Evolutionary conservation across 2,888 invertebrate genomes (phyloP).

Genomic region (Pachymerium ferrugineum): DNA sequence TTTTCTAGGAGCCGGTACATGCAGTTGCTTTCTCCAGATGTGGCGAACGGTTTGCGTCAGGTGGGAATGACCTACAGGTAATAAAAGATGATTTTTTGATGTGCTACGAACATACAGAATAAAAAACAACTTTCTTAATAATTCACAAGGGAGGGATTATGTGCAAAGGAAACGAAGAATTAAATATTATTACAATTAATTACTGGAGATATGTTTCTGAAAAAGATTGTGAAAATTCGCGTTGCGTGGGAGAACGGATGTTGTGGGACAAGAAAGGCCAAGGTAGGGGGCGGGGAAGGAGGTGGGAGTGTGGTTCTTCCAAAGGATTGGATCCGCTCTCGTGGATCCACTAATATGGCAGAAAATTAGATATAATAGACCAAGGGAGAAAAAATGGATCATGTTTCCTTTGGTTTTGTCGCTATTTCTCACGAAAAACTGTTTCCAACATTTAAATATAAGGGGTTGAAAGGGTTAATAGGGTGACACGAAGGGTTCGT

Average conservation of each 20-base stretch:
- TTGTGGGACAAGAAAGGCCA: too few relatives aligned
- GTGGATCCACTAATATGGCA: background rate
- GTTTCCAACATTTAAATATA: background rate
- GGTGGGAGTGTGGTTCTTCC: background rate
- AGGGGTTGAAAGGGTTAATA: too few relatives aligned
- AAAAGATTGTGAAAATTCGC: background rate
- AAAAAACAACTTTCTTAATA: too few relatives aligned
- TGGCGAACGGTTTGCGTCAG: background rate
- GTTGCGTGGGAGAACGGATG: background rate
- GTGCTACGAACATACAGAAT: background rate
- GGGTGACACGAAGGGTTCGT: too few relatives aligned
- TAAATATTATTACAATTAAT: background rate
- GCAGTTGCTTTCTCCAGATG: background rate
- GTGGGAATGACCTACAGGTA: background rate
- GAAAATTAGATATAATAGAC: background rate
- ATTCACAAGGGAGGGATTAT: background rate
- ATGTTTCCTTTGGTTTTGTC: background rate
- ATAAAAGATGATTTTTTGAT: background rate
- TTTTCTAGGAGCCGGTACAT: background rate
- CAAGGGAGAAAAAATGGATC: background rate
- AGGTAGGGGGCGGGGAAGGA: background rate
- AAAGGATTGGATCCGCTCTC: background rate
- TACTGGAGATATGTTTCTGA: background rate
- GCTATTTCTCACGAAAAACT: background rate
- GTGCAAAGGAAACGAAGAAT: background rate